A percentile compares a stretch with the other conserved stretches of the same genome.
Evolutionary conservation across 2,888 invertebrate genomes (phyloP).

Genomic region (Aspidiotus rigidus): DNA sequence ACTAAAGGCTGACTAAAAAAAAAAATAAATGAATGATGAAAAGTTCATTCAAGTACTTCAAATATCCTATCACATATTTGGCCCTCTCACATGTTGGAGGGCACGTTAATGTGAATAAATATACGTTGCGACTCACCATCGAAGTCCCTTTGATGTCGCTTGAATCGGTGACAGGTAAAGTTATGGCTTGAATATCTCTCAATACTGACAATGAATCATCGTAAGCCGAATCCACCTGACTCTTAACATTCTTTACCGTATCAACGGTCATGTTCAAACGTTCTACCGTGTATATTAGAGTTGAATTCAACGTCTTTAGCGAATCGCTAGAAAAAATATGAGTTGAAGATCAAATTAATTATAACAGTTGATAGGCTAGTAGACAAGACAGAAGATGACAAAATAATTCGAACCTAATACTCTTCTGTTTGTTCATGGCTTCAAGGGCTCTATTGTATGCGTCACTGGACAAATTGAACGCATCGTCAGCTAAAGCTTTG

Average conservation of each 20-base stretch:
- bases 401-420: conserved; percentile 52
- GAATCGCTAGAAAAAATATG: conserved; percentile 49
- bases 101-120: too few relatives aligned
- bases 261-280: conserved; percentile 60
- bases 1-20: too few relatives aligned
- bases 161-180: conserved; percentile 68
- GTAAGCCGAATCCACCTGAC: conserved; percentile 63
- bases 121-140: conserved; percentile 39
- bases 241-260: conserved; percentile 61
- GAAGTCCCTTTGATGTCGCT: conserved; percentile 59
- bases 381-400: conserved; percentile 12
- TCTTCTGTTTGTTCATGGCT: conserved; percentile 63
- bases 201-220: conserved; percentile 72
- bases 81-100: too few relatives aligned
- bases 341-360: conserved; percentile 4
- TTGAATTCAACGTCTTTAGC: conserved; percentile 55
- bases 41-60: too few relatives aligned
- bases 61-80: too few relatives aligned
- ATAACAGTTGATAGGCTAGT: conserved; percentile 15
- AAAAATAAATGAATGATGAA: too few relatives aligned
- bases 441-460: conserved; percentile 74
- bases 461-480: conserved; percentile 68
- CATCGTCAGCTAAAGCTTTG: conserved; percentile 63
- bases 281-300: conserved; percentile 58
- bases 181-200: conserved; percentile 67